Base-by-base conservation (phyloP, 2,888 invertebrate species). In the Allolobophora icterica region DNA sequence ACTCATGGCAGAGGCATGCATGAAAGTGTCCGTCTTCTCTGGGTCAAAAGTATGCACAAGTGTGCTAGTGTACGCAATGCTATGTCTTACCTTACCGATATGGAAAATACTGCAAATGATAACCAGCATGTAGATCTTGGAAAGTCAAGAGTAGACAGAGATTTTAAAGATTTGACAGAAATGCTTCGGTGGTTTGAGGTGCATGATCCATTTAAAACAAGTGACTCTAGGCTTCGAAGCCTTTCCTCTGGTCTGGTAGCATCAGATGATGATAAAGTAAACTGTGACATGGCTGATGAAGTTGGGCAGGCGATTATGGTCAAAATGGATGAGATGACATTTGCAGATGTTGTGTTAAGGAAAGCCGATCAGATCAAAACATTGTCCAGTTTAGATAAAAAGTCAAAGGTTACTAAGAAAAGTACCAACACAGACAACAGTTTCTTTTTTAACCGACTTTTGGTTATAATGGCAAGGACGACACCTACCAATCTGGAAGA, bases 1-100 rank as follows among this genome's bases (percentile, higher is more conserved):
- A 89, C 89, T 89, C 89, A 89, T 35, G 89, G 89, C 34, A n/a
- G 35, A 33, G 89, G 89, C 11, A 89, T 89, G 89, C 30, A n/a
- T 30, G 89, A 89, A 89, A 30, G 35, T 35, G 6, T 34, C 6
- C 35, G 89, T 33, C 89, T 35, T 30, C 24, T 89, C 30, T 89
- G 89, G 89, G 33, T 89, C 34, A 34, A 30, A n/a, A 34, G 33
- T 6, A 89, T 89, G 89, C 89, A n/a, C 33, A 35, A 30, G 30
- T 89, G 33, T 89, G 89, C 89, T 33, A 35, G 35, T 34, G 89
- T 89, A 6, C 33, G 34, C 4, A 35, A 35, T 34, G 89, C 89
- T n/a, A n/a, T 89, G 33, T 30, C 33, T 33, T 6, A 35, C 89
- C 35, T 89, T 89, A 35, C 35, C 30, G 30, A 35, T 89, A 30